phyloP scores from a whole-genome alignment of 2,797 vertebrate species.

The Lithobates sylvaticus region DNA sequence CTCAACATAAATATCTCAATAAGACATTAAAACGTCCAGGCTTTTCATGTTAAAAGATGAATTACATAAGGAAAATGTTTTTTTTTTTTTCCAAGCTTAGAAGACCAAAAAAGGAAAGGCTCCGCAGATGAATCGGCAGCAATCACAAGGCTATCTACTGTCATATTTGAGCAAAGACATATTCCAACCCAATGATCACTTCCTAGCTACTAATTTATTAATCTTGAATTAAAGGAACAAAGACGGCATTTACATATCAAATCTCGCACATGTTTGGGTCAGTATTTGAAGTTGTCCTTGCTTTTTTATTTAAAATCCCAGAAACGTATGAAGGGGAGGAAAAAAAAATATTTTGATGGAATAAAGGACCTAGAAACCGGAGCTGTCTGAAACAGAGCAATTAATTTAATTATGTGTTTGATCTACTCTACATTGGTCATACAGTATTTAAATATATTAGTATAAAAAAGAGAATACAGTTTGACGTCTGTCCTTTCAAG shows the following conservation, averaged over 20 bases:
- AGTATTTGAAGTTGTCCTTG: conserved; percentile 54
- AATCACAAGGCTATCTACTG: background rate
- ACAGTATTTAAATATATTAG: conserved; percentile 44
- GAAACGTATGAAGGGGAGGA: conserved; percentile 7
- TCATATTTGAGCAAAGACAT: conserved; percentile 19
- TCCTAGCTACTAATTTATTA: conserved; percentile 43
- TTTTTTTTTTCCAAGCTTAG: background rate
- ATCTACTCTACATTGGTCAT: conserved; percentile 35
- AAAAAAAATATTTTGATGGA: conserved; percentile 3
- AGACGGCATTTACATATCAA: conserved; percentile 51
- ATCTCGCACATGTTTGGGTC: conserved; percentile 46
- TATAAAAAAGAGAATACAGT: conserved; percentile 33
- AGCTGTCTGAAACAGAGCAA: conserved; percentile 34
- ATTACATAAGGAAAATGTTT: background rate
- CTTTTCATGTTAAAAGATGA: background rate
- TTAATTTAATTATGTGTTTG: conserved; percentile 54
- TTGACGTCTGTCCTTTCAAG: conserved; percentile 26
- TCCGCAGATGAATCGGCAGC: background rate
- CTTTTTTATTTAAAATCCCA: conserved; percentile 44
- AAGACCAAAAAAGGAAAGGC: background rate
- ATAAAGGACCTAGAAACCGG: conserved; percentile 24
- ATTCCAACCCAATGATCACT: conserved; percentile 36
- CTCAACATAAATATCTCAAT: no score
- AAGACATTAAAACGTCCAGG: background rate
- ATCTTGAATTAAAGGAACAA: conserved; percentile 56